These are phyloP conservation scores for Clanis bilineata DNA, from an alignment of 2,888 invertebrate species.

Conservation along the genomic window DNA sequence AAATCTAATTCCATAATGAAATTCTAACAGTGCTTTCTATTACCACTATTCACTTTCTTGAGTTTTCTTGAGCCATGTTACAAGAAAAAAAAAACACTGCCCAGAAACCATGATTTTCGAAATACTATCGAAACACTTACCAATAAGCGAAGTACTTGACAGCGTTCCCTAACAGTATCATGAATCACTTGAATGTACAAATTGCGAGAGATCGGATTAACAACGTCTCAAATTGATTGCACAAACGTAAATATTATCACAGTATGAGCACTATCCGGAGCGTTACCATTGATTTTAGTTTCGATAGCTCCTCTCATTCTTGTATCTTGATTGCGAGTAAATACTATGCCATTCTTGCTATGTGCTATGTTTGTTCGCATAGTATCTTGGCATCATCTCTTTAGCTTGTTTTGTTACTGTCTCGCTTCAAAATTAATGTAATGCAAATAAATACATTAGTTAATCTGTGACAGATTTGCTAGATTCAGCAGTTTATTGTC, in stretches of 20 bases:
- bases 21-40: too few relatives aligned
- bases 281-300: neutral
- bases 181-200: conserved; percentile 1
- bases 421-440: too few relatives aligned
- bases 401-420: too few relatives aligned
- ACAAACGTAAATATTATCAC: neutral
- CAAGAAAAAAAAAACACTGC: neutral
- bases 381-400: too few relatives aligned
- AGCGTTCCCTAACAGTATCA: neutral
- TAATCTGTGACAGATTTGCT: too few relatives aligned
- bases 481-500: too few relatives aligned
- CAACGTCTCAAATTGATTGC: neutral
- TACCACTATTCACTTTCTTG: neutral
- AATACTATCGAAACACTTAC: neutral
- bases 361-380: too few relatives aligned
- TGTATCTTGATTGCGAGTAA: neutral
- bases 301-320: neutral
- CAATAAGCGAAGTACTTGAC: neutral
- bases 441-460: too few relatives aligned
- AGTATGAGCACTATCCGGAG: neutral
- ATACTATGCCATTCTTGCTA: neutral
- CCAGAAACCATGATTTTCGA: neutral
- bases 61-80: too few relatives aligned
- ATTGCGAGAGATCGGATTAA: conserved; percentile 8
- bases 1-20: too few relatives aligned